These are phyloP conservation scores for Amorpha juglandis DNA, from an alignment of 2,888 invertebrate species.

Conservation along the genomic window DNA sequence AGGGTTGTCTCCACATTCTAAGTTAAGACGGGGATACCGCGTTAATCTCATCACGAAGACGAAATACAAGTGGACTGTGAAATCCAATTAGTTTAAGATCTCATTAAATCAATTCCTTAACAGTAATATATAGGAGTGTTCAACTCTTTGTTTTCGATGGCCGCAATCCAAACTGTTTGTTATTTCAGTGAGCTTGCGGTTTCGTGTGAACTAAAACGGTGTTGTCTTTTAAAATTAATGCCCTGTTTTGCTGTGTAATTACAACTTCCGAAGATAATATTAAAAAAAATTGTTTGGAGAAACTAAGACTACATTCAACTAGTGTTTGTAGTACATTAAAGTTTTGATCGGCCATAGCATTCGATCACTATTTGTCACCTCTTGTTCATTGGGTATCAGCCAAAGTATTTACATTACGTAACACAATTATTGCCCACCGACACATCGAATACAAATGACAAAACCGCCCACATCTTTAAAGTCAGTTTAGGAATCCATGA, in stretches of 20 bases:
- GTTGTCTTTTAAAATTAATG: conserved; percentile 42
- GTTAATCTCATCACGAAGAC: conserved; percentile 64
- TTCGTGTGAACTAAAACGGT: conserved; percentile 57
- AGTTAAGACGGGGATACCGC: conserved; percentile 53
- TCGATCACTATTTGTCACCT: background rate
- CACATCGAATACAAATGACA: background rate
- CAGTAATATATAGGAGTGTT: conserved; percentile 71
- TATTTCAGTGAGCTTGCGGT: conserved; percentile 62
- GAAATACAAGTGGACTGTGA: conserved; percentile 70
- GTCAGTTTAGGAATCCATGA: conserved; percentile 29
- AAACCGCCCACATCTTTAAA: background rate
- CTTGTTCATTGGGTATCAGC: background rate
- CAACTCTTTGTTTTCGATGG: conserved; percentile 76
- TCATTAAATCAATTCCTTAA: conserved; percentile 80
- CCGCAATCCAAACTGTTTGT: conserved; percentile 78
- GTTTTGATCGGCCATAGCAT: background rate
- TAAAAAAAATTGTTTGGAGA: background rate
- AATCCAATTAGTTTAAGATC: conserved; percentile 79
- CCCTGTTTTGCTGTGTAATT: conserved; percentile 29
- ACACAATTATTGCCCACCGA: background rate
- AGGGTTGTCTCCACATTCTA: conserved; percentile 53
- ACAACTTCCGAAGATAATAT: background rate
- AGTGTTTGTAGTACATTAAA: background rate
- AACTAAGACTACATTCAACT: background rate
- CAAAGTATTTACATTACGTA: background rate